Conservation (phyloP, 2,797 vertebrate species). For the Propithecus deckenii region DNA sequence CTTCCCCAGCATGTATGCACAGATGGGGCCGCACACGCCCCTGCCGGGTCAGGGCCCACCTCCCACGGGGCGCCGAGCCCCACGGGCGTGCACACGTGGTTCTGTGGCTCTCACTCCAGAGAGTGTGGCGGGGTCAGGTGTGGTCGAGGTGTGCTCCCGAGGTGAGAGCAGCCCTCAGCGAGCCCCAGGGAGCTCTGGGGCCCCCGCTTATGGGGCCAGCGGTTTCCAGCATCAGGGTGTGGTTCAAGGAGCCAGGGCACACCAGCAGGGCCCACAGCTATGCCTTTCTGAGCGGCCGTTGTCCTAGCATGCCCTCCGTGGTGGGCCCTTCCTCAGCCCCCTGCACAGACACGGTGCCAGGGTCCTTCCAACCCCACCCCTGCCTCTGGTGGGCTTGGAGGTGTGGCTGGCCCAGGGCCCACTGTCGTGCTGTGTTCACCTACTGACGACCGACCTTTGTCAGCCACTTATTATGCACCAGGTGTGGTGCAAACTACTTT, state of each 20-base stretch:
- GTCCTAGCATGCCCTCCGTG: neutral
- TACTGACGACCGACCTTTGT: neutral
- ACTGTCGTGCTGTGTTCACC: neutral
- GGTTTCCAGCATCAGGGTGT: too few species aligned
- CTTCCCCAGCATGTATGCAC: neutral
- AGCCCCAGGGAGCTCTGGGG: neutral
- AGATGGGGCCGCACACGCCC: fast-evolving
- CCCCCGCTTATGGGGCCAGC: neutral
- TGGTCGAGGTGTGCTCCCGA: neutral
- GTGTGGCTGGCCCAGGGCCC: neutral
- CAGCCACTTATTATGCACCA: neutral
- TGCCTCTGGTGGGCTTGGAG: too few species aligned
- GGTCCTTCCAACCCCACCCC: neutral
- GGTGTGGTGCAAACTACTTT: neutral
- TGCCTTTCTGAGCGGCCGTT: neutral
- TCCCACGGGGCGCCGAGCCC: neutral
- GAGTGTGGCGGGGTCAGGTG: neutral
- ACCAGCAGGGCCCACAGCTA: neutral
- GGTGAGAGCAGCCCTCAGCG: neutral
- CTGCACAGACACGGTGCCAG: neutral
- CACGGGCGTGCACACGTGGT: neutral
- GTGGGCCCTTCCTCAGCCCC: neutral
- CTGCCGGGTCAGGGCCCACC: neutral
- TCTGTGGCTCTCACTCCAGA: neutral
- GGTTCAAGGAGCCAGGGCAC: too few species aligned